A percentile compares a stretch with the other conserved stretches of the same genome.
These are phyloP conservation scores for Asteroscopus sphinx DNA, from an alignment of 2,888 invertebrate genomes.

Conservation along the genomic window DNA sequence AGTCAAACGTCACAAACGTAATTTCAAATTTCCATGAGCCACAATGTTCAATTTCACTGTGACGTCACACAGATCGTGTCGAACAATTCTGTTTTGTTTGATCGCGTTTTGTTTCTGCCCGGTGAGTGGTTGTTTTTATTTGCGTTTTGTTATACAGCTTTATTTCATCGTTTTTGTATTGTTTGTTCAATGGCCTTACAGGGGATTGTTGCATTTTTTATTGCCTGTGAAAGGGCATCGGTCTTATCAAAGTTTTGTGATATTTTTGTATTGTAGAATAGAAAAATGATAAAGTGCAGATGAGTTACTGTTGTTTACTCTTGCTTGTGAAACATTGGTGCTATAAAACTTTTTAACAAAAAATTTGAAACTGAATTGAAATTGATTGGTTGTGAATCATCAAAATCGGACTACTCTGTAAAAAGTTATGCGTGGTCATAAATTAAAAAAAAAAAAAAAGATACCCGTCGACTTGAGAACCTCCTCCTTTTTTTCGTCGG, in stretches of 20 bases:
- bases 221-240: conserved; percentile 23
- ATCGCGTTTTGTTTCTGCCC: conserved; percentile 48
- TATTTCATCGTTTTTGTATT: conserved; percentile 50
- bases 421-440: no score
- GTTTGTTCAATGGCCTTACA: conserved; percentile 39
- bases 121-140: conserved; percentile 49
- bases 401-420: no score
- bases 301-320: no score
- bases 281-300: neutral
- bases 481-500: no score
- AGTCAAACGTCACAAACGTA: conserved; percentile 3
- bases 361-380: no score
- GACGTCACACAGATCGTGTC: conserved; percentile 36
- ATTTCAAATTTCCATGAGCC: conserved; percentile 41
- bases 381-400: no score
- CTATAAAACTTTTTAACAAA: no score
- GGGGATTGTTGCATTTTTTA: conserved; percentile 39
- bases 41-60: conserved; percentile 19
- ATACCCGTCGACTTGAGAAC: no score
- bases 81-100: conserved; percentile 38
- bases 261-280: neutral
- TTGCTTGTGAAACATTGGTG: no score
- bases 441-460: no score
- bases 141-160: conserved; percentile 36
- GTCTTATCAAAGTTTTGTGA: neutral